Evolutionary conservation across 2,888 invertebrate genomes (phyloP).

Genomic region (Eucera pruinosa): DNA sequence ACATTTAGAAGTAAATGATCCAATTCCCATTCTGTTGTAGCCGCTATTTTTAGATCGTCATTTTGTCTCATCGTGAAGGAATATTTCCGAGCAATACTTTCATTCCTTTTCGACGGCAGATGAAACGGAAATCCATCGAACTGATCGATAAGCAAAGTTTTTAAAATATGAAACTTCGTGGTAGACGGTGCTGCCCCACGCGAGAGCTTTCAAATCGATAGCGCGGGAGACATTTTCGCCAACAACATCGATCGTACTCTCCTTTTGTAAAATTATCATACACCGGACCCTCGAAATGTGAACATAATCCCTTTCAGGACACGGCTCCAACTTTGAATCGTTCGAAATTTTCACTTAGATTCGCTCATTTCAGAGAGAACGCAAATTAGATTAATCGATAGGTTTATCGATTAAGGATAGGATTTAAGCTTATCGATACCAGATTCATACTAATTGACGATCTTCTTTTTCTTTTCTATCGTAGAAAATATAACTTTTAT

Average conservation of each 20-base stretch:
- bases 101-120: background rate
- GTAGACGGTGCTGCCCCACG: conserved; percentile 56
- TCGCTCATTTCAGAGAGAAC: too few relatives aligned
- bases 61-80: background rate
- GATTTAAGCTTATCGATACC: too few relatives aligned
- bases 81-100: background rate
- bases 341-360: too few relatives aligned
- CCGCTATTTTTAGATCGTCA: background rate
- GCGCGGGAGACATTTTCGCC: conserved; percentile 43
- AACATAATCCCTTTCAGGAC: too few relatives aligned
- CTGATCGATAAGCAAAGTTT: conserved; percentile 63
- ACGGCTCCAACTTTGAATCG: too few relatives aligned
- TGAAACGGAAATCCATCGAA: conserved; percentile 57
- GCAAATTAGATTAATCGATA: too few relatives aligned
- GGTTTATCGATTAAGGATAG: too few relatives aligned
- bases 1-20: conserved; percentile 9
- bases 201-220: conserved; percentile 52
- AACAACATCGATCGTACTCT: conserved; percentile 32
- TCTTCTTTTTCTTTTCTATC: too few relatives aligned
- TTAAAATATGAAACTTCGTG: conserved; percentile 53
- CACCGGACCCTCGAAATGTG: too few relatives aligned
- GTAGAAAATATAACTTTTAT: too few relatives aligned
- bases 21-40: background rate
- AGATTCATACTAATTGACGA: too few relatives aligned
- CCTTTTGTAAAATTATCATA: background rate